Evolutionary conservation across 2,888 invertebrate species (phyloP), one percentile per base, ranked within the genome.

Genomic region (Xestia c-nigrum): DNA sequence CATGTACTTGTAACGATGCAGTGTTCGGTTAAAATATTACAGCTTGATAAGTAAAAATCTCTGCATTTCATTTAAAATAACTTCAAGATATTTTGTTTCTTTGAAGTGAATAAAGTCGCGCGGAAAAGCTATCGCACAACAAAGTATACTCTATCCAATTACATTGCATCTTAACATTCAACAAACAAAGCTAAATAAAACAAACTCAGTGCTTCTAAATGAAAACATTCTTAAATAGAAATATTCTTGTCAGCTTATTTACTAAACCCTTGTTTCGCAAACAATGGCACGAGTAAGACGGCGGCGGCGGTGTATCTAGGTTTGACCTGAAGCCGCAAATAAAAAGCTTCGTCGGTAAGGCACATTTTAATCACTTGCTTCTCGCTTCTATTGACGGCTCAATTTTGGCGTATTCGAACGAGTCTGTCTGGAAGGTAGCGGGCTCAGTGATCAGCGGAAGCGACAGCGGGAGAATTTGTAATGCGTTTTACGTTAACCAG

Each of bases 311-410:
- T 72, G 57, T 79, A 74, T 76, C 80, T 76, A 83, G 87, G 85
- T 87, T 87, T 88, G 86, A 87, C 85, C 87, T 79, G 80, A 61
- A 61, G 76, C 61, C 24, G 61, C 82, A 82, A 86, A 88, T 79
- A 87, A 88, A 86, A 87, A 89, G 73, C 72, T 78, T 78, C 75
- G 74, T 69, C 70, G 79, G 84, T 80, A 83, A 84, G 87, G 83
- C 76, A 81, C 83, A 85, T 92, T 92, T 91, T 92, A 92, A 92
- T 92, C 91, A 92, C 90, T 88, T 84, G 88, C 74, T 76, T 86
- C 86, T 67, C 85, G 86, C 86, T 72, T 80, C 80, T 88, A 88
- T 89, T 90, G 91, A 91, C 88, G 89, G 85, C 90, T 91, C 89
- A 89, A 91, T 91, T 91, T 90, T 86, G 88, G 89, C 85, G 88